These are phyloP conservation scores for Thamnaconus septentrionalis DNA, from an alignment of 2,113 vertebrate genomes.

Conservation along the genomic window DNA sequence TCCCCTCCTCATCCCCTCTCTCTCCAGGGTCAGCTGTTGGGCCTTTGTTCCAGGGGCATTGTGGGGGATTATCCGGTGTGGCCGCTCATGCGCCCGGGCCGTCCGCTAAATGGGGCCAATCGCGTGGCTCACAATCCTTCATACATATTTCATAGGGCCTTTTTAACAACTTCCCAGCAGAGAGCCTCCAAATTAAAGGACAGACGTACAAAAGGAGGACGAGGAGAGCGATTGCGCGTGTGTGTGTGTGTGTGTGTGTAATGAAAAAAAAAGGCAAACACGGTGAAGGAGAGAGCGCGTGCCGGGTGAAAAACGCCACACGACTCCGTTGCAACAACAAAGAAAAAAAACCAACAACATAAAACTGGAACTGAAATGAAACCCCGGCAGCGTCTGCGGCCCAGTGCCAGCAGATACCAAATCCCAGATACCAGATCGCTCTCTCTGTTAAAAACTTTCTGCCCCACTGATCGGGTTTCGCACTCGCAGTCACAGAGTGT, in stretches of 20 bases:
- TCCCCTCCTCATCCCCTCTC: background rate
- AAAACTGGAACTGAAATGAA: no score
- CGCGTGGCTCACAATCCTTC: conserved; percentile 72
- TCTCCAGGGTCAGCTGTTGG: conserved; percentile 72
- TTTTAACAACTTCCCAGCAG: conserved; percentile 70
- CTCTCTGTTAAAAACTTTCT: no score
- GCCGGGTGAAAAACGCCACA: no score
- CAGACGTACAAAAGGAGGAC: conserved; percentile 56
- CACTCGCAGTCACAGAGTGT: no score
- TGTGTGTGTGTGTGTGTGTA: background rate
- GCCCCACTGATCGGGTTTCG: no score
- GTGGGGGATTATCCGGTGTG: conserved; percentile 75
- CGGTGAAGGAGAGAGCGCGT: background rate
- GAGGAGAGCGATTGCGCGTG: conserved; percentile 10
- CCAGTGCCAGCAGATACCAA: no score
- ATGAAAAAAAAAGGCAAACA: background rate
- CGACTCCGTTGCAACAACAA: no score
- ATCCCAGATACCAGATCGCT: no score
- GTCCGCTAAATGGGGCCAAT: conserved; percentile 73
- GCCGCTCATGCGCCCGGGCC: conserved; percentile 65
- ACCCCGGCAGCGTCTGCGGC: no score
- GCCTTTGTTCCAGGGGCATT: conserved; percentile 75
- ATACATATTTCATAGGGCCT: conserved; percentile 75
- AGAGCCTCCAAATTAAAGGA: conserved; percentile 67
- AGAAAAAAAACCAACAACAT: no score